Conservation (phyloP, 2,888 invertebrate genomes). For the Myathropa florea region DNA sequence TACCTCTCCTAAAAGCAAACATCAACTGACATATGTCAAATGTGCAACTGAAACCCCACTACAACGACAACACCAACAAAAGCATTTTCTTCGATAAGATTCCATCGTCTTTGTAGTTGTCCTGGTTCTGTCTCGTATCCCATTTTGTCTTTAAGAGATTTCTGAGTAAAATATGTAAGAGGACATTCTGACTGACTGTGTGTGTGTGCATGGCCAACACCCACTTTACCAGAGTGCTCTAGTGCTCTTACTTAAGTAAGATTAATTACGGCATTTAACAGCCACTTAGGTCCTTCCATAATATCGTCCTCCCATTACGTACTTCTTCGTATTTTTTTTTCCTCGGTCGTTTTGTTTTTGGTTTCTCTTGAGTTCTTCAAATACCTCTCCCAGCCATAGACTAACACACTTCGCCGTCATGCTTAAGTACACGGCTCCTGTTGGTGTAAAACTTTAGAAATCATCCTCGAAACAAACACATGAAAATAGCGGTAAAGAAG, state of each 20-base stretch:
- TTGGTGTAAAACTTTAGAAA: conserved; percentile 58
- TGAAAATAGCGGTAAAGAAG: too few species aligned
- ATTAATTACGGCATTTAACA: conserved; percentile 71
- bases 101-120: not conserved
- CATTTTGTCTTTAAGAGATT: not conserved
- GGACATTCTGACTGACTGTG: conserved; percentile 1
- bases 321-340: not conserved
- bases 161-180: conserved; percentile 8
- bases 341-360: not conserved
- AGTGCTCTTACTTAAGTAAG: conserved; percentile 63
- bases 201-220: conserved; percentile 37
- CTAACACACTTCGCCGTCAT: not conserved
- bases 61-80: not conserved
- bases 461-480: conserved; percentile 29
- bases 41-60: conserved; percentile 17
- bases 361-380: not conserved
- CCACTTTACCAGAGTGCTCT: conserved; percentile 41
- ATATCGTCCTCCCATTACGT: conserved; percentile 33
- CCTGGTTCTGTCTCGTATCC: not conserved
- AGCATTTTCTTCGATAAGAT: not conserved
- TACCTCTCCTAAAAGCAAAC: conserved; percentile 3
- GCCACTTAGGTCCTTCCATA: conserved; percentile 61
- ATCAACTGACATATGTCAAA: conserved; percentile 20
- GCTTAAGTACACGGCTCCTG: not conserved
- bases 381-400: not conserved